These are phyloP conservation scores for Leucosticte australis DNA, from an alignment of 2,113 vertebrate genomes.

Conservation along the genomic window DNA sequence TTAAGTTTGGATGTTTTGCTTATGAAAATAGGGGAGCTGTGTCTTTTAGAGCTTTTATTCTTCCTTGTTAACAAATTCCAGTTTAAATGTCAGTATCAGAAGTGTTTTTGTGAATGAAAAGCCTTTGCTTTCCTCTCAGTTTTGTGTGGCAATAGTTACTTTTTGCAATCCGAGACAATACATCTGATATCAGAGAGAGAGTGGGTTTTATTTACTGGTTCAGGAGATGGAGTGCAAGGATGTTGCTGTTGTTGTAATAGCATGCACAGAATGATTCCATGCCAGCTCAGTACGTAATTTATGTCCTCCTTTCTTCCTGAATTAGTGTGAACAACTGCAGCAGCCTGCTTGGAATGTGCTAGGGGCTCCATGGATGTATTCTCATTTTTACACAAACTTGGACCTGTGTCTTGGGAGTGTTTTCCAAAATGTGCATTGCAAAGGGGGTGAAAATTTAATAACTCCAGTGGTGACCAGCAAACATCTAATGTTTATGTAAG, in stretches of 20 bases:
- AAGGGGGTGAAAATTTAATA: not conserved
- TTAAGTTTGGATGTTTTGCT: not conserved
- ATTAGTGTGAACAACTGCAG: conserved; percentile 8
- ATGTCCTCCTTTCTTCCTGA: not conserved
- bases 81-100: not conserved
- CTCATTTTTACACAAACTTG: not conserved
- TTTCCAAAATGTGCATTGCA: not conserved
- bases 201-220: not conserved
- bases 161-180: not conserved
- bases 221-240: not conserved
- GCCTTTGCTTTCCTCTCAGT: not conserved
- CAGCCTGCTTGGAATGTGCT: not conserved
- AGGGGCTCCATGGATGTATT: not conserved
- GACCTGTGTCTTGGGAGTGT: not conserved
- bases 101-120: not conserved
- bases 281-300: not conserved
- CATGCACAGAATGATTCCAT: not conserved
- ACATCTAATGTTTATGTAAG: no score
- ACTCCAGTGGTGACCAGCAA: not conserved
- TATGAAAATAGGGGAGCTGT: not conserved
- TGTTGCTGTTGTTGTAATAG: not conserved
- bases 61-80: not conserved
- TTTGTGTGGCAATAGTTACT: not conserved
- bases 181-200: not conserved
- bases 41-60: not conserved